Base-by-base conservation (phyloP, 2,888 invertebrate genomes). In the Podabrus alpinus region DNA sequence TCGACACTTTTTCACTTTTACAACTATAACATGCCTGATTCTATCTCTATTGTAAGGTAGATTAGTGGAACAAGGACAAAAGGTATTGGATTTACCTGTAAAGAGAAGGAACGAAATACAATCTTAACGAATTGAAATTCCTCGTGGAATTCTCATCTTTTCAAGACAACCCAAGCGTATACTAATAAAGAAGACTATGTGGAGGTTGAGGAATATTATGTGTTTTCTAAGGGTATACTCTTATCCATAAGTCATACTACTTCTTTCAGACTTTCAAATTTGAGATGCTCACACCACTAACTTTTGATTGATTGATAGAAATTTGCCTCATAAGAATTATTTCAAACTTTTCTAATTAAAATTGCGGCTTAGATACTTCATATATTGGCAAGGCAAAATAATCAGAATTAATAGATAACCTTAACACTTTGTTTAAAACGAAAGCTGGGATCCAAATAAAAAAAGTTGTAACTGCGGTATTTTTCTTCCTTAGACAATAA, bases 91-190 rank as follows among this genome's bases (percentile, higher is more conserved):
- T 15, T 59, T 68, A 25, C 45, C 68, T 45, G 66, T n/a, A 24
- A 64, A 81, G 85, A 75, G 80, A 80, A 84, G 84, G 85, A 45
- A 77, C 75, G 82, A 77, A 72, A 76, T 80, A 84, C 82, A 85
- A 86, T 86, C 86, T 86, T 85, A 85, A 86, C 85, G 84, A 86
- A 85, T 86, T 85, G 85, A 85, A 86, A 87, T 87, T 86, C 84
- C 85, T 86, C 84, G 84, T 83, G 82, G 85, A 86, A 86, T 86
- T 85, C 85, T 86, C 86, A 84, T 86, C 86, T 86, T 86, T 86
- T 86, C 86, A 83, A 85, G 86, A 85, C 85, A 85, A 85, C 85
- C 85, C 85, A 84, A 86, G 85, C 85, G 86, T 86, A 84, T 85
- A 86, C 85, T 85, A 85, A 84, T 82, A 83, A 82, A 81, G 82